Base-by-base conservation (phyloP, 2,113 vertebrate species). In the Saguinus imperator region DNA sequence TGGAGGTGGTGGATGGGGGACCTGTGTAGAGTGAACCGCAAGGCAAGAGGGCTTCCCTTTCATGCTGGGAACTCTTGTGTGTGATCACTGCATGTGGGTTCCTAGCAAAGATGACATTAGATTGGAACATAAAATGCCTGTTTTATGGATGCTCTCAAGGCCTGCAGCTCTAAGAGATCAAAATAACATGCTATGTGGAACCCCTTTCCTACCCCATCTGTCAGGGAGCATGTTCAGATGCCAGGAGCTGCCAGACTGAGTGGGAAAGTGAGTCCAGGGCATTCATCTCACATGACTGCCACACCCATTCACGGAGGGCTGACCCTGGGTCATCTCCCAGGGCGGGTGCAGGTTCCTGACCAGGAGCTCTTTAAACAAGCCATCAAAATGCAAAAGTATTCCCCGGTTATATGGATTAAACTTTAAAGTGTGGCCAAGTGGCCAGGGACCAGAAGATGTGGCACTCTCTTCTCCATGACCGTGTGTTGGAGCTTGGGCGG, bases 271-370 rank as follows among this genome's bases (percentile, higher is more conserved):
- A 76, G 7, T 48, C 43, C 6, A 1, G 17, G 29, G 45, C 3
- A 3, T 55, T 20, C 1, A 1, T 35, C 8, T 64, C 29, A 20
- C 5, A 0, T 0, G 3, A 32, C 35, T 1, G 11, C n/a, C 35
- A 6, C 43, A 61, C 16, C 23, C 8, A 68, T 35, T 5, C 27
- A n/a, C 29, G n/a, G 18, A 23, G 5, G 13, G 14, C 21, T 37
- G 70, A 52, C 45, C 32, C 57, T 21, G 32, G 45, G 5, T 64
- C 27, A 45, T 27, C 66, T 58, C 81, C 32, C n/a, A 23, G 6
- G 13, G 16, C 13, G 3, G 48, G 2, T 32, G 45, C 23, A 48
- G 32, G 35, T 50, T 83, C 45, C 40, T 80, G 50, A 57, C 50
- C 58, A 94, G 16, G 52, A 35, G 17, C 9, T 16, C 48, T 89